Evolutionary conservation across 2,888 invertebrate species (phyloP).

Genomic region (Athalia rosae): DNA sequence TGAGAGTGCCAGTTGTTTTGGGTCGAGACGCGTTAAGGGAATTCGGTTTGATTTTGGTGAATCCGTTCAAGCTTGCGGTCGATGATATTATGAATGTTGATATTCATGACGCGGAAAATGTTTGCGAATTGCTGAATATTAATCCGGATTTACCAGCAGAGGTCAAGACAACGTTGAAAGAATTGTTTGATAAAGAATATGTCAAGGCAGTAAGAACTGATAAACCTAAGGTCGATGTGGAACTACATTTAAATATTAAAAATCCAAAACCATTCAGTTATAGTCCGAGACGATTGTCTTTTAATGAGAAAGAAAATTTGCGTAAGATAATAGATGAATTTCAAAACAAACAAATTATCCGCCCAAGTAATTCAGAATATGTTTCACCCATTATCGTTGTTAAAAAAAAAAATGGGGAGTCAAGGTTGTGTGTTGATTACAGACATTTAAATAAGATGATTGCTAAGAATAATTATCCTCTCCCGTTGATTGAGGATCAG

Average conservation of each 20-base stretch:
- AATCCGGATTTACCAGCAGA: conserved; percentile 2
- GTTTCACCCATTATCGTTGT: conserved; percentile 48
- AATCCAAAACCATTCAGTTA: conserved; percentile 43
- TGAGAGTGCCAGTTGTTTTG: conserved; percentile 41
- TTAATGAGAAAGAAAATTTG: conserved; percentile 46
- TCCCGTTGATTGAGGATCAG: conserved; percentile 59
- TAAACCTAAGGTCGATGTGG: conserved; percentile 45
- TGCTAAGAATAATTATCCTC: conserved; percentile 56
- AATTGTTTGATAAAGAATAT: conserved; percentile 45
- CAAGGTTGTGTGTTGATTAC: conserved; percentile 60
- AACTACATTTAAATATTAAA: conserved; percentile 44
- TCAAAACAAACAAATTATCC: conserved; percentile 46
- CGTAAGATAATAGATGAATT: conserved; percentile 45
- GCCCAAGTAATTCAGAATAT: conserved; percentile 48
- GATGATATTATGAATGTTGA: neutral
- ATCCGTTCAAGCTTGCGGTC: neutral
- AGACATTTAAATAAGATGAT: too few species aligned
- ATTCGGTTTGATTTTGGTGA: neutral
- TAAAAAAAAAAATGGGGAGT: conserved; percentile 56
- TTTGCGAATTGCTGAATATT: neutral
- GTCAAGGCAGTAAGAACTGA: conserved; percentile 42
- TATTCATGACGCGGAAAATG: neutral
- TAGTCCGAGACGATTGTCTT: too few species aligned
- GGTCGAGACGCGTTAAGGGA: conserved; percentile 46
- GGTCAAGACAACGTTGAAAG: conserved; percentile 17